A percentile compares a stretch with the other conserved stretches of the same genome.
phyloP scores from a whole-genome alignment of 1,140 invertebrate species.

The Charaxes varanes region DNA sequence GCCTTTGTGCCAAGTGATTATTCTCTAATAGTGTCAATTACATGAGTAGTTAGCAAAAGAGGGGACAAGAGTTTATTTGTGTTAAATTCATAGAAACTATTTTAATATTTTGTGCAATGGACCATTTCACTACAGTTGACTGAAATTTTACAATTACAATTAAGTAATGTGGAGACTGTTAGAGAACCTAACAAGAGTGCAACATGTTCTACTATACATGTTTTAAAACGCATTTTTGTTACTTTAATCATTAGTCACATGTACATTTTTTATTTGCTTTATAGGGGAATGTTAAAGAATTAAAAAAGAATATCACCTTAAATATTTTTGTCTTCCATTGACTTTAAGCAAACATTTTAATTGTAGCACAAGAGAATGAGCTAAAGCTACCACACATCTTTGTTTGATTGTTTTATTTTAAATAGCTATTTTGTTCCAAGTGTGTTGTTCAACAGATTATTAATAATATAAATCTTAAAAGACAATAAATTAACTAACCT shows the following conservation, averaged over 20 bases:
- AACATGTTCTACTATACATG: constrained; percentile 25
- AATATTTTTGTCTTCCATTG: constrained; percentile 63
- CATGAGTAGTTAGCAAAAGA: constrained; percentile 63
- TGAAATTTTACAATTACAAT: constrained; percentile 32
- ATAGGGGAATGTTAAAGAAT: constrained; percentile 29
- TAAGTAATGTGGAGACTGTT: constrained; percentile 30
- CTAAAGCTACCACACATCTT: constrained; percentile 39
- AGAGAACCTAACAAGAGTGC: constrained; percentile 40
- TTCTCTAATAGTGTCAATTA: constrained; percentile 71
- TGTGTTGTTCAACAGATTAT: constrained; percentile 13
- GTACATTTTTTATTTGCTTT: constrained; percentile 35
- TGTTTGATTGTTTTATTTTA: no score
- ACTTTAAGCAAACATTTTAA: constrained; percentile 58
- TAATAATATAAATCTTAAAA: constrained; percentile 27
- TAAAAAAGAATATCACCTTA: constrained; percentile 22
- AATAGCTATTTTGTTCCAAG: no score
- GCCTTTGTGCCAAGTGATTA: constrained; percentile 73
- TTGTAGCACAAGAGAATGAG: constrained; percentile 53
- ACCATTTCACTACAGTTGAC: constrained; percentile 38
- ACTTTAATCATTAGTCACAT: constrained; percentile 56
- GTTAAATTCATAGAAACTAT: constrained; percentile 60
- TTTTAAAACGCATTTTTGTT: constrained; percentile 61
- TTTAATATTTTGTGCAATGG: constrained; percentile 67
- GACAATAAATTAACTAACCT: constrained; percentile 52
- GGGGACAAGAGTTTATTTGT: constrained; percentile 61